Base-by-base conservation (phyloP, 2,888 invertebrate genomes). In the Oscheius sp. region DNA sequence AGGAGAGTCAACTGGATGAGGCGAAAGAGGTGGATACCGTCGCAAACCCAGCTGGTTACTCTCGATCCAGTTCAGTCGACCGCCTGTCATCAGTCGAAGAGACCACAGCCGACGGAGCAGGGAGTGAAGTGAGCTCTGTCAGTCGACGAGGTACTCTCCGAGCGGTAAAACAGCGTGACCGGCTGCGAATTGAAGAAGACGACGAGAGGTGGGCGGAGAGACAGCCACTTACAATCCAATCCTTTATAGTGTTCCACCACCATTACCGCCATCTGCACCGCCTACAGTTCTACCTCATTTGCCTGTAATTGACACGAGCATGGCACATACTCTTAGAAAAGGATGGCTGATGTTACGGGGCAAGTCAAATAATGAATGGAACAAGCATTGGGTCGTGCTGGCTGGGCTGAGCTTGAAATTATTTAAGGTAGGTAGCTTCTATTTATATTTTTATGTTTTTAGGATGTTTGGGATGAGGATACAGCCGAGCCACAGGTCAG, bases 291-390 rank as follows among this genome's bases (percentile, higher is more conserved):
- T 41, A 0, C 63, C 23, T n/a, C 35, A 35, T 35, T 43, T 43
- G 46, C 66, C 66, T n/a, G 66, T 82, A 72, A 87, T 87, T 69
- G 87, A 87, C 66, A 84, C 85, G 6, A 78, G 81, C 1, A 80
- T 79, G 68, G 78, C 79, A 27, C 86, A 87, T 73, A 87, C 88
- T 7, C 78, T 88, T 5, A 74, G 88, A 7, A 88, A 88, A 74
- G 88, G 88, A 25, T 88, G 88, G 88, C 75, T 88, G n/a, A 85
- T 84, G 84, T 63, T 88, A 49, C 73, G 87, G 7, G 87, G 88
- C 7, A 84, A 86, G 73, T 77, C 79, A 13, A 85, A 85, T 43
- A 83, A 76, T 64, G 87, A 88, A 61, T 88, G 88, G 87, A 76
- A 76, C 66, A 88, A 87, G 69, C 85, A 87, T 63, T 88, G 88